Conservation (phyloP, 2,888 invertebrate species). For the Cheilosia soror region DNA sequence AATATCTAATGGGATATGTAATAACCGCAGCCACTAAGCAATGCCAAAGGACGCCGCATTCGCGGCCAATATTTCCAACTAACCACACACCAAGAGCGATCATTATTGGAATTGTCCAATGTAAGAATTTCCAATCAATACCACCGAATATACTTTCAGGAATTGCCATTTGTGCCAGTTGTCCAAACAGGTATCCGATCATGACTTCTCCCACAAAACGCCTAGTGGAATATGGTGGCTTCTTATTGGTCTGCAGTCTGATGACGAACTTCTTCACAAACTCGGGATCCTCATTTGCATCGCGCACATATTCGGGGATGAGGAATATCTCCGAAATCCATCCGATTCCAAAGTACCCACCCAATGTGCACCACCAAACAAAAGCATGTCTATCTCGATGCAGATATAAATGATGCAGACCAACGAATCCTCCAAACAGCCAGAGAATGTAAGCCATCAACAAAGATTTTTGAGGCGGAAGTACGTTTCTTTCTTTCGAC, state of each 20-base stretch:
- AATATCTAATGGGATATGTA: constrained; percentile 88
- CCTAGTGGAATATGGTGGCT: constrained; percentile 93
- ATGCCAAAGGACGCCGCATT: constrained; percentile 89
- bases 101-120: constrained; percentile 89
- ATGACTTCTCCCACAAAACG: constrained; percentile 91
- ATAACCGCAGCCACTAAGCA: constrained; percentile 88
- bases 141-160: constrained; percentile 90
- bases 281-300: constrained; percentile 90
- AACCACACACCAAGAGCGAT: constrained; percentile 93
- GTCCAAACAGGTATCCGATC: constrained; percentile 92
- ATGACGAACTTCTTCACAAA: constrained; percentile 87
- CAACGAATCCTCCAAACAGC: constrained; percentile 94
- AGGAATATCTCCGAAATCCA: constrained; percentile 94
- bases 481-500: constrained; percentile 73
- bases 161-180: constrained; percentile 89
- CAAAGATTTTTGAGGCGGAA: constrained; percentile 85
- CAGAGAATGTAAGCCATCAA: constrained; percentile 92
- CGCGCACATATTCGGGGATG: constrained; percentile 93
- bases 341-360: constrained; percentile 92
- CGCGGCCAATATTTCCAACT: constrained; percentile 95
- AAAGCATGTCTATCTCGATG: constrained; percentile 95
- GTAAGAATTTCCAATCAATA: constrained; percentile 89
- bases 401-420: constrained; percentile 96
- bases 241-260: constrained; percentile 86
- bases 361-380: constrained; percentile 94